Evolutionary conservation across 2,797 vertebrate genomes (phyloP).

Genomic region (Melanotaenia trifasciata): DNA sequence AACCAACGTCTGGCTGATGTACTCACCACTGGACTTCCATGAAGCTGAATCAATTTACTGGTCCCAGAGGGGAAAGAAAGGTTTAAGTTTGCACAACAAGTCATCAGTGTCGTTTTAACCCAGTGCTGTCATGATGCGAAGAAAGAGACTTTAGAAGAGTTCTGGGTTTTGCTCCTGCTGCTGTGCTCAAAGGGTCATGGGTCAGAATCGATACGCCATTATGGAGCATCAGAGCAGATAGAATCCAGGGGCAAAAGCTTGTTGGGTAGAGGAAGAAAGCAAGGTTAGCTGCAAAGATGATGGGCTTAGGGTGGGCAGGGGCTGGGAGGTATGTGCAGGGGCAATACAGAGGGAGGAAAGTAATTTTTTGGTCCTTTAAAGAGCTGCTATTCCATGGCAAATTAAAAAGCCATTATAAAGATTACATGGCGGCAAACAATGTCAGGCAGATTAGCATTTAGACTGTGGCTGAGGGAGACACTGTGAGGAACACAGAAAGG

Average conservation of each 20-base stretch:
- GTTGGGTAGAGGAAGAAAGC: slow-evolving; percentile 33
- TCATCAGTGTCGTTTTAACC: slow-evolving; percentile 74
- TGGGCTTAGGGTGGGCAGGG: slow-evolving; percentile 9
- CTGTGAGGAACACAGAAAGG: slow-evolving; percentile 74
- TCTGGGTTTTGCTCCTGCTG: slow-evolving; percentile 48
- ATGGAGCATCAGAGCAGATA: slow-evolving; percentile 57
- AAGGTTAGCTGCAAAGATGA: slow-evolving; percentile 54
- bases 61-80: slow-evolving; percentile 51
- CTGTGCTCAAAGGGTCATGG: slow-evolving; percentile 60
- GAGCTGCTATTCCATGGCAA: slow-evolving; percentile 82
- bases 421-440: slow-evolving; percentile 83
- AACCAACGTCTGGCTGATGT: slow-evolving; percentile 45
- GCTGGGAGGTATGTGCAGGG: slow-evolving; percentile 30
- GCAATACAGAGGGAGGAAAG: slow-evolving; percentile 63
- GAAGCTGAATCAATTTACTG: slow-evolving; percentile 75
- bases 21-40: slow-evolving; percentile 63
- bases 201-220: slow-evolving; percentile 74
- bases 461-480: slow-evolving; percentile 76
- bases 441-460: slow-evolving; percentile 83
- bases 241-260: slow-evolving; percentile 41
- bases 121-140: slow-evolving; percentile 60
- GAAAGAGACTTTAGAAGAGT: slow-evolving; percentile 62
- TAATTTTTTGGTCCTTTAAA: slow-evolving; percentile 76
- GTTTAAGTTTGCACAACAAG: slow-evolving; percentile 73
- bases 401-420: slow-evolving; percentile 87